A percentile compares a stretch with the other conserved stretches of the same genome.
These are phyloP conservation scores for Dendroctonus ponderosae DNA, from an alignment of 1,140 invertebrate genomes.

Conservation along the genomic window DNA sequence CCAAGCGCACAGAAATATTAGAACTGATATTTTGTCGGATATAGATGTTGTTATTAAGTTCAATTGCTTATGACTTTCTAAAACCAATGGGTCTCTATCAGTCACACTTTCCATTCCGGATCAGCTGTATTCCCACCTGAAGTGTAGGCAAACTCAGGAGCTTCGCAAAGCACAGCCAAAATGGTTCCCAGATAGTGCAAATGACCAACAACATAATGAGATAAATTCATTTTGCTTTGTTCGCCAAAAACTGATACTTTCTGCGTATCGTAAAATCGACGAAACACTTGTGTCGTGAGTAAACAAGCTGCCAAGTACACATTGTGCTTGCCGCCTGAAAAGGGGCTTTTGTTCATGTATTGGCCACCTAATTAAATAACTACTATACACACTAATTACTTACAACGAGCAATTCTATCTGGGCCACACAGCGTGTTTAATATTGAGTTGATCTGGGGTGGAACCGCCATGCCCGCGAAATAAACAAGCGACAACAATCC, in stretches of 20 bases:
- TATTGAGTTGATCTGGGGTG: slow-evolving; percentile 52
- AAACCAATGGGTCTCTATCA: no score
- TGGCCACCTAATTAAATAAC: background rate
- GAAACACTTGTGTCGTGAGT: slow-evolving; percentile 65
- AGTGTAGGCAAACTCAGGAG: slow-evolving; percentile 64
- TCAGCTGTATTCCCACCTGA: slow-evolving; percentile 13
- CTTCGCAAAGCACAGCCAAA: slow-evolving; percentile 67
- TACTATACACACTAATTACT: slow-evolving; percentile 41
- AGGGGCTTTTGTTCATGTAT: background rate
- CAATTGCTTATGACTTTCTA: background rate
- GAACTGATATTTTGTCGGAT: slow-evolving; percentile 53
- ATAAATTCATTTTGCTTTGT: slow-evolving; percentile 73
- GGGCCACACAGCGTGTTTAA: slow-evolving; percentile 55
- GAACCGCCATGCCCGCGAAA: slow-evolving; percentile 51
- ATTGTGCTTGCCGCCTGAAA: slow-evolving; percentile 59
- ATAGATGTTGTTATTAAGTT: slow-evolving; percentile 16
- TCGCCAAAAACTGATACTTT: slow-evolving; percentile 76
- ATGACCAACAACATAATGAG: slow-evolving; percentile 72
- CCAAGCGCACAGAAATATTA: slow-evolving; percentile 67
- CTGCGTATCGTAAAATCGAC: slow-evolving; percentile 76
- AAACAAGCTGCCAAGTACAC: slow-evolving; percentile 60
- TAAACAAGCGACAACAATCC: slow-evolving; percentile 54
- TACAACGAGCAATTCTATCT: slow-evolving; percentile 56
- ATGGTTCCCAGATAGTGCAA: slow-evolving; percentile 72
- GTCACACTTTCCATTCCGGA: no score